Evolutionary conservation across 2,797 vertebrate species (phyloP).

Genomic region (Falco biarmicus): DNA sequence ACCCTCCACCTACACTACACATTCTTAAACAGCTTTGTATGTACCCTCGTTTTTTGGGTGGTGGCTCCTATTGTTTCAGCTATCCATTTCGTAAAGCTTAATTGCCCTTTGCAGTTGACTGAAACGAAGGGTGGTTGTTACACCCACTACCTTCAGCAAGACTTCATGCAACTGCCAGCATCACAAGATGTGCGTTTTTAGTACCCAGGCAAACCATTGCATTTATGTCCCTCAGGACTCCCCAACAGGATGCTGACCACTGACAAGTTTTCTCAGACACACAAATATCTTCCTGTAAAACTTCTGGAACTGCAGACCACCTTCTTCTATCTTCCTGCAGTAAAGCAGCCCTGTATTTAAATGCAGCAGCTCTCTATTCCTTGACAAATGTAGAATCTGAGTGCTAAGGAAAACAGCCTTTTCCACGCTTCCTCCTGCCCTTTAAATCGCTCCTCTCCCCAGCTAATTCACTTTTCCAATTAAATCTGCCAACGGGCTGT

Average conservation of each 20-base stretch:
- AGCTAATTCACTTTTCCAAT: not conserved
- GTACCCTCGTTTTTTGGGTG: not conserved
- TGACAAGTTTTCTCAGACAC: not conserved
- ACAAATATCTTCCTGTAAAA: not conserved
- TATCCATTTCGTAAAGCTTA: slow-evolving; percentile 31
- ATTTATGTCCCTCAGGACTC: not conserved
- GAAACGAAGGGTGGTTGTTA: slow-evolving; percentile 5
- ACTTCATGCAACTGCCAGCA: not conserved
- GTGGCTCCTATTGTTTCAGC: slow-evolving; percentile 36
- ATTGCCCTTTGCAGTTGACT: slow-evolving; percentile 23
- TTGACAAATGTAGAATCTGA: not conserved
- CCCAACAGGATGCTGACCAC: not conserved
- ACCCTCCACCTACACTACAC: slow-evolving; percentile 19
- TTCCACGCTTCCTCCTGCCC: not conserved
- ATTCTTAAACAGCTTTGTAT: slow-evolving; percentile 1
- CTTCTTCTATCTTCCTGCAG: not conserved
- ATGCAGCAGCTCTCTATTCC: not conserved
- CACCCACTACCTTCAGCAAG: not conserved
- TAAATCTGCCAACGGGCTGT: not conserved
- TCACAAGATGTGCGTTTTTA: not conserved
- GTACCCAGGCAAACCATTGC: not conserved
- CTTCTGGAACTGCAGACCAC: not conserved
- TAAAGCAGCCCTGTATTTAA: not conserved
- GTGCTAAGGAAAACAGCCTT: not conserved
- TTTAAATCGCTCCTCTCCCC: not conserved